Evolutionary conservation across 2,113 vertebrate species (phyloP), one percentile per base, ranked within the genome.

Genomic region (Phocoena sinus): DNA sequence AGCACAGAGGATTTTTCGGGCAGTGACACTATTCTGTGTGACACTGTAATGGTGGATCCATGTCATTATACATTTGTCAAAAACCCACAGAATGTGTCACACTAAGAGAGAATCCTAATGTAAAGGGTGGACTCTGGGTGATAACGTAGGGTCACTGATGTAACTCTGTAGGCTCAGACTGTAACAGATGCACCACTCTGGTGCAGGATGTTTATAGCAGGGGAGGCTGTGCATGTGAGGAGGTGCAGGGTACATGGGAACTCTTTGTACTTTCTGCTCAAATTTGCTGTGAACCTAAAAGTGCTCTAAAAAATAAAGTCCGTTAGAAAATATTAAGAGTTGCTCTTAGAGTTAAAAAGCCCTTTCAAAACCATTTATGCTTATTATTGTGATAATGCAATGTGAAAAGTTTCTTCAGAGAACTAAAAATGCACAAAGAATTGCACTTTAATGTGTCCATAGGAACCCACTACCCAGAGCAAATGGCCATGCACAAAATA

Each of bases 281-380:
- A 62, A 53, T 77, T 70, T 70, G 8, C 50, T 80, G 44, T 81
- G 87, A 97, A 63, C 70, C 62, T 87, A 87, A 77, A 95, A 90
- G 21, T 89, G 50, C 36, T 96, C 70, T 85, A 80, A 94, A 94
- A 90, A 73, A 60, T 84, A 79, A 92, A 93, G 47, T 73, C 71
- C 90, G 91, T 74, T 84, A 63, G 60, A 96, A 91, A 20, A 92
- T 71, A 82, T 47, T 92, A 63, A 26, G 44, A 80, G 77, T 13
- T 58, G 21, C 44, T 93, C 81, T 92, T 83, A 84, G 86, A 87
- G 79, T 96, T 92, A 68, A 92, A 97, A 94, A 62, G 80, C 13
- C 38, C 70, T 96, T 87, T 84, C 58, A 82, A 94, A 90, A 94
- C 76, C 84, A 94, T 76, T 74, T 68, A 88, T 79, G 36, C 28